Percentiles rank a stretch among this genome's conserved stretches.
These are phyloP conservation scores for Sepioteuthis lessoniana DNA, from an alignment of 2,888 invertebrate genomes.

Conservation along the genomic window DNA sequence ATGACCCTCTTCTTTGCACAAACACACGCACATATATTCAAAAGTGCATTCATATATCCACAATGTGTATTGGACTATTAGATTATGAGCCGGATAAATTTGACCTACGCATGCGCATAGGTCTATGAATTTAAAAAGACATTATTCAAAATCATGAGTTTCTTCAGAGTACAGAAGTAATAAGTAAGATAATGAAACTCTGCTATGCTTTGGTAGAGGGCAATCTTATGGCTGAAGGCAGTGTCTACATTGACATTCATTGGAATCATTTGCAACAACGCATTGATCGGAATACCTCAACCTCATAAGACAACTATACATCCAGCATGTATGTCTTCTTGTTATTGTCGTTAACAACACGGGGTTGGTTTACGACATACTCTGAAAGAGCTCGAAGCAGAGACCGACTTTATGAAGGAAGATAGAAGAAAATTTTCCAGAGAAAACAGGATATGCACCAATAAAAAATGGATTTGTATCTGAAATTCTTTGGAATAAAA, in stretches of 20 bases:
- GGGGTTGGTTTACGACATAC: not conserved
- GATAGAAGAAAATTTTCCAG: not conserved
- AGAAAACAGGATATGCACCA: not conserved
- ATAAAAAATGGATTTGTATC: not conserved
- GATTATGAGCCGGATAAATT: not conserved
- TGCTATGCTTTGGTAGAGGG: not conserved
- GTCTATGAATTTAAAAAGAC: not conserved
- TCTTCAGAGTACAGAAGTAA: not conserved
- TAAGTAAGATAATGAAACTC: not conserved
- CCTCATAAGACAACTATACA: not conserved
- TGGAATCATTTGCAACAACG: not conserved
- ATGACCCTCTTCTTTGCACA: no score
- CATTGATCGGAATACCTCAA: not conserved
- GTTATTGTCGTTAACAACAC: not conserved
- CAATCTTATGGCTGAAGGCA: not conserved
- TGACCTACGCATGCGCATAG: not conserved
- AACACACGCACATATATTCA: not conserved
- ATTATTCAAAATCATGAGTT: not conserved
- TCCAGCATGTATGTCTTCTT: not conserved
- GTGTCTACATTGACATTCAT: not conserved
- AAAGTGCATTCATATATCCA: no score
- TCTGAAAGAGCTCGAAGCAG: not conserved
- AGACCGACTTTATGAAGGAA: not conserved
- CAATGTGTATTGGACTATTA: no score
- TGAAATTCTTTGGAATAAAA: not conserved